phyloP scores from a whole-genome alignment of 2,113 vertebrate genomes.

The Dolichotis patagonum region DNA sequence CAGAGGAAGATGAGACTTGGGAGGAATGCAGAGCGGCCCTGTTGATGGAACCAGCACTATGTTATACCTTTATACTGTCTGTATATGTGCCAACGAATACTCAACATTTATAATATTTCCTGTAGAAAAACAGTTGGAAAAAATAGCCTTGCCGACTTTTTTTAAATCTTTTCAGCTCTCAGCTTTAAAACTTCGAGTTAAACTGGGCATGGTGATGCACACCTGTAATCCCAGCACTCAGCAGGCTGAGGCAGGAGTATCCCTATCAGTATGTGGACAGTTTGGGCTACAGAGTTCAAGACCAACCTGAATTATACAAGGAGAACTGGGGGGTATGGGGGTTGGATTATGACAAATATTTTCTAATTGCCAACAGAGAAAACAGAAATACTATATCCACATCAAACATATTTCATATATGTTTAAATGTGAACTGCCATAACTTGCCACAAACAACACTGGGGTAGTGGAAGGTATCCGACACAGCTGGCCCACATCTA shows the following conservation, averaged over 20 bases:
- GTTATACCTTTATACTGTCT: background rate
- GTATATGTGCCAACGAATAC: background rate
- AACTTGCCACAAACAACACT: background rate
- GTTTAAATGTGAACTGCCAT: background rate
- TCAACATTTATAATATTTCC: background rate
- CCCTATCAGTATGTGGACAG: background rate
- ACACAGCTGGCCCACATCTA: background rate
- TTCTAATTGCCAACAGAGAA: conserved; percentile 7
- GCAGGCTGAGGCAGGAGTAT: background rate
- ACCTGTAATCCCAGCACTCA: background rate
- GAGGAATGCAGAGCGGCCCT: background rate
- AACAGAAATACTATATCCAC: background rate
- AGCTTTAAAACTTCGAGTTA: background rate
- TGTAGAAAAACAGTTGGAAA: conserved; percentile 5
- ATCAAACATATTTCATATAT: conserved; percentile 7
- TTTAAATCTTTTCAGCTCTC: background rate
- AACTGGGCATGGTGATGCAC: background rate
- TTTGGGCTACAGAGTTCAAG: background rate
- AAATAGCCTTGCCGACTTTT: background rate
- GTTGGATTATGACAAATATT: background rate
- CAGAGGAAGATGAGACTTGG: background rate
- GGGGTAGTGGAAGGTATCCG: background rate
- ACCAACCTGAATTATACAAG: background rate
- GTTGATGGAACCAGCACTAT: background rate
- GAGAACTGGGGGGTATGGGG: background rate